Evolutionary conservation across 1,140 invertebrate species (phyloP).

Genomic region (Ctenoplectra terminalis): DNA sequence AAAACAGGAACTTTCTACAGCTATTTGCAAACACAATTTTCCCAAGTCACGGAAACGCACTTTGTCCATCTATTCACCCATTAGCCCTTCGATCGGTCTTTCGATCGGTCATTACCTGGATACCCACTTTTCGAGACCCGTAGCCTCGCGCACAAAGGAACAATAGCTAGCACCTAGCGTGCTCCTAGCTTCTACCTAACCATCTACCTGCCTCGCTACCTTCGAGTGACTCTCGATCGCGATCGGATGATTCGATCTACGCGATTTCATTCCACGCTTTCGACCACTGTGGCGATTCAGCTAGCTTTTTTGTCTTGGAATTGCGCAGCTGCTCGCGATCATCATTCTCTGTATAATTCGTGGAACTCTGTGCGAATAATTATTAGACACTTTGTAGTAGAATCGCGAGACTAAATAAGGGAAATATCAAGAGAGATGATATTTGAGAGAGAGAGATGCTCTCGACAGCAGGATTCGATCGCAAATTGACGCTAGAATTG

Average conservation of each 20-base stretch:
- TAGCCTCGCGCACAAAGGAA: not conserved
- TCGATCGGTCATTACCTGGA: conserved; percentile 9
- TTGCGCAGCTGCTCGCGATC: not conserved
- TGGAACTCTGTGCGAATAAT: conserved; percentile 24
- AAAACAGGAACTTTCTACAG: not conserved
- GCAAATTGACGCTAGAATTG: too few relatives aligned
- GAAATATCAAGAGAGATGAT: too few relatives aligned
- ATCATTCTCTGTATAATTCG: conserved; percentile 8
- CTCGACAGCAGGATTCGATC: too few relatives aligned
- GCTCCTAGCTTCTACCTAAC: not conserved
- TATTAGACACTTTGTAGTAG: not conserved
- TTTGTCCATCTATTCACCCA: not conserved
- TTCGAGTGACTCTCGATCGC: not conserved
- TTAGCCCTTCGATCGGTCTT: conserved; percentile 1
- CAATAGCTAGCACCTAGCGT: not conserved
- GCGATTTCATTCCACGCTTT: conserved; percentile 23
- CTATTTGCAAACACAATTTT: not conserved
- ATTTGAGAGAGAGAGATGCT: too few relatives aligned
- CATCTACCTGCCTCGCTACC: not conserved
- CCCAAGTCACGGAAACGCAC: not conserved
- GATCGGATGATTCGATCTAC: conserved; percentile 8
- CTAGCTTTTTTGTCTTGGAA: not conserved
- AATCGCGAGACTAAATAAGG: not conserved
- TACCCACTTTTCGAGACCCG: conserved; percentile 8
- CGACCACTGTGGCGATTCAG: conserved; percentile 14